A percentile compares a stretch with the other conserved stretches of the same genome.
These are phyloP conservation scores for Hetaerina titia DNA, from an alignment of 2,888 invertebrate genomes.

Conservation along the genomic window DNA sequence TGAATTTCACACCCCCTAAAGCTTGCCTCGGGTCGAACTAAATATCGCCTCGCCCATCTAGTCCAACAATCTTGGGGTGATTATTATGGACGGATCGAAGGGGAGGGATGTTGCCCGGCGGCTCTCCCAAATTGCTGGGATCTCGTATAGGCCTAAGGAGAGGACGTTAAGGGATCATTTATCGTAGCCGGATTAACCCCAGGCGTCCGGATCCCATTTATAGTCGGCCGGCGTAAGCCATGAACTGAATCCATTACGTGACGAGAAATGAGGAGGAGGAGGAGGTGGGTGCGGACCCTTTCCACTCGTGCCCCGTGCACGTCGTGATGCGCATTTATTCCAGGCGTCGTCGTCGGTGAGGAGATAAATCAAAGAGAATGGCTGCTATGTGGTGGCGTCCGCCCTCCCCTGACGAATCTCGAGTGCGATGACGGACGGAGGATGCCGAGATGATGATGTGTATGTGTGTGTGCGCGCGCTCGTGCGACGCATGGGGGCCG, in stretches of 20 bases:
- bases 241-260: constrained; percentile 27
- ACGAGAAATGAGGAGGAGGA: background rate
- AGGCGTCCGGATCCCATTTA: background rate
- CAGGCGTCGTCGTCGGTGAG: background rate
- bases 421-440: background rate
- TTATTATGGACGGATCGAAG: no score
- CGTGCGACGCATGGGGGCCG: background rate
- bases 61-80: no score
- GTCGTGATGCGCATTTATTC: background rate
- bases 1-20: no score
- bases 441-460: background rate
- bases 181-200: background rate
- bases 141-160: background rate
- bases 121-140: background rate
- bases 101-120: background rate
- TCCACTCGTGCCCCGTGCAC: background rate
- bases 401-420: background rate
- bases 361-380: background rate
- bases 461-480: background rate
- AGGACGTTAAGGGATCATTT: background rate
- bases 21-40: no score
- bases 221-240: background rate
- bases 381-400: background rate
- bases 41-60: no score
- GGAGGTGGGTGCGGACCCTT: background rate